Evolutionary conservation across 2,113 vertebrate genomes (phyloP).

Genomic region (Dicaeum eximium): DNA sequence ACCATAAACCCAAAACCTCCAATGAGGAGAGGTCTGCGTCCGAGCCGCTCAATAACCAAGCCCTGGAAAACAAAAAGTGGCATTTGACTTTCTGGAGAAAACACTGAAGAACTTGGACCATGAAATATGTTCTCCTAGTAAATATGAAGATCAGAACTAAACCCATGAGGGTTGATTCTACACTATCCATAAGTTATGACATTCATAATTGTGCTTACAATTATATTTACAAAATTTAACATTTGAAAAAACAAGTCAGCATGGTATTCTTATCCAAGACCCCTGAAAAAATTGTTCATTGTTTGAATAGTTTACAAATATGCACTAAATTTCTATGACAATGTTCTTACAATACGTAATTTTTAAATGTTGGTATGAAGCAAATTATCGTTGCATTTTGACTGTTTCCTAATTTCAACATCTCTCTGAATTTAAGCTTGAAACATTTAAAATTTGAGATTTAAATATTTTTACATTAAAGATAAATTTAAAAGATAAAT

Average conservation of each 20-base stretch:
- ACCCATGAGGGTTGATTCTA: background rate
- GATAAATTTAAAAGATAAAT: too few species aligned
- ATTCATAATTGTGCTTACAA: background rate
- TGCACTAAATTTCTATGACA: background rate
- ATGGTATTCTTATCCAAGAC: background rate
- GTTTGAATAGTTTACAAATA: background rate
- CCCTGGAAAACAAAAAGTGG: conserved; percentile 68
- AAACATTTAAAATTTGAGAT: background rate
- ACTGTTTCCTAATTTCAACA: background rate
- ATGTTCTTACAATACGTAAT: background rate
- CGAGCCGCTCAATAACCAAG: conserved; percentile 85
- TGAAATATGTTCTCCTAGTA: background rate
- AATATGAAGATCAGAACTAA: background rate
- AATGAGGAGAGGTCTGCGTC: conserved; percentile 86
- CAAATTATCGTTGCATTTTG: background rate
- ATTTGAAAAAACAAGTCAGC: background rate
- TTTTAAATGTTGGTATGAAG: background rate
- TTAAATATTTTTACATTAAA: background rate
- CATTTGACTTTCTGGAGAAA: background rate
- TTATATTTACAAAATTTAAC: background rate
- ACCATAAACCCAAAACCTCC: conserved; percentile 90
- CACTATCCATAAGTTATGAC: background rate
- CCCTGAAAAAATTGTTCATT: background rate
- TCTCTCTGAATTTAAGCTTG: background rate
- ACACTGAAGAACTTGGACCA: background rate